Conservation (phyloP, 2,888 invertebrate species). For the Muschampia plurimacula region DNA sequence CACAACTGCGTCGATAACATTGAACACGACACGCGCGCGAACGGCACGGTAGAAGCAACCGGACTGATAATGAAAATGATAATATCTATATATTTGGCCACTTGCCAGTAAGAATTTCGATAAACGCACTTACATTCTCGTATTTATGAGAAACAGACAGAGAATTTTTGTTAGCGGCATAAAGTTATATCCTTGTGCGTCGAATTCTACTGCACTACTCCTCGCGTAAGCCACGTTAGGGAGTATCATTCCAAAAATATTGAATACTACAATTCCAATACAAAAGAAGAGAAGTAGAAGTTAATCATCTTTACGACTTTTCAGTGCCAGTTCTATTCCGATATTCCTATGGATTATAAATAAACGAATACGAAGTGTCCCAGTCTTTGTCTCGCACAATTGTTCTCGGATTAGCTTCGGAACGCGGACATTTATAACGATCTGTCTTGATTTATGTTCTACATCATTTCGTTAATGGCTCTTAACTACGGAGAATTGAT, state of each 20-base stretch:
- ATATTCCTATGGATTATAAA: conserved; percentile 7
- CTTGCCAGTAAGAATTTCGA: too few species aligned
- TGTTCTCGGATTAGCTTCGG: conserved; percentile 27
- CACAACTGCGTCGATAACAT: too few species aligned
- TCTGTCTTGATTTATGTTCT: conserved; percentile 26
- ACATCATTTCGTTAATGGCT: conserved; percentile 25
- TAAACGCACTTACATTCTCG: too few species aligned
- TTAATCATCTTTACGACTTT: background rate
- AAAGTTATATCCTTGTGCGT: too few species aligned
- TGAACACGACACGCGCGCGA: too few species aligned
- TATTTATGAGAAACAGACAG: too few species aligned
- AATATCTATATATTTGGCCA: too few species aligned
- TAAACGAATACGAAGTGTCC: conserved; percentile 17
- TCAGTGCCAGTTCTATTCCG: conserved; percentile 4
- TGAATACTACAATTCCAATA: background rate
- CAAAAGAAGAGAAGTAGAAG: background rate
- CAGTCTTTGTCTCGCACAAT: conserved; percentile 23
- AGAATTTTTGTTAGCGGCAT: too few species aligned
- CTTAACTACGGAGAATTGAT: conserved; percentile 21
- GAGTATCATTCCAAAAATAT: background rate
- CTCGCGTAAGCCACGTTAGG: too few species aligned
- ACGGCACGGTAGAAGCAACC: too few species aligned
- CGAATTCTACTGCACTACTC: too few species aligned
- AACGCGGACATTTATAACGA: conserved; percentile 28
- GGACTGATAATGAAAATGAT: too few species aligned